A percentile compares a stretch with the other conserved stretches of the same genome.
phyloP scores from a whole-genome alignment of 2,113 vertebrate genomes.

The Alces alces region DNA sequence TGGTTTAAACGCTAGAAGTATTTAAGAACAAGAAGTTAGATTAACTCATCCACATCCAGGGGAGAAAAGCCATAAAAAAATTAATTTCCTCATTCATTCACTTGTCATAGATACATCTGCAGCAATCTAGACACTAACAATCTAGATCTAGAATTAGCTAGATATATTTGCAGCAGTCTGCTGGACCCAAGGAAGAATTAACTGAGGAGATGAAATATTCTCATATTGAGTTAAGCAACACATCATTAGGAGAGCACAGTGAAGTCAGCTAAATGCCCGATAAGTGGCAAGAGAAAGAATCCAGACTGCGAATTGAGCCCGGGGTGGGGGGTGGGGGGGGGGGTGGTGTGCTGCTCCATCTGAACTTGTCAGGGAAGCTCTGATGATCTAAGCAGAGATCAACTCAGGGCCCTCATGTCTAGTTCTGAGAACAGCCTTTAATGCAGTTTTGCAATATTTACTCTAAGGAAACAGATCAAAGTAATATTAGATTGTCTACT shows the following conservation, averaged over 20 bases:
- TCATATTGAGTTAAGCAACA: background rate
- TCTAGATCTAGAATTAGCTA: background rate
- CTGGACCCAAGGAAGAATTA: background rate
- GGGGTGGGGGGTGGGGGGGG: fast-evolving
- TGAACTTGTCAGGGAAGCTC: background rate
- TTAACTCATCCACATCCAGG: background rate
- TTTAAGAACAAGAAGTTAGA: background rate
- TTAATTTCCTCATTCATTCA: background rate
- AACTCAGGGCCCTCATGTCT: background rate
- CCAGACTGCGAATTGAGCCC: background rate
- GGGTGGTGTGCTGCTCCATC: background rate
- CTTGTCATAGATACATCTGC: background rate
- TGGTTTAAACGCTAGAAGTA: background rate
- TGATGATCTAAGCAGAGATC: background rate
- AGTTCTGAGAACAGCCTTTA: background rate
- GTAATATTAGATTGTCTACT: background rate
- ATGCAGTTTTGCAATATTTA: background rate
- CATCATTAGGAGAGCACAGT: background rate
- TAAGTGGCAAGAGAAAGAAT: background rate
- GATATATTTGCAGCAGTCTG: background rate
- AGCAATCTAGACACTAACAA: background rate
- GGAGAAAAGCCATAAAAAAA: background rate
- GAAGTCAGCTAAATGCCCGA: background rate
- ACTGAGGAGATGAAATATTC: background rate
- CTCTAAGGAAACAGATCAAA: constrained; percentile 16